phyloP scores from a whole-genome alignment of 2,113 vertebrate genomes.

The Tringa solitaria region DNA sequence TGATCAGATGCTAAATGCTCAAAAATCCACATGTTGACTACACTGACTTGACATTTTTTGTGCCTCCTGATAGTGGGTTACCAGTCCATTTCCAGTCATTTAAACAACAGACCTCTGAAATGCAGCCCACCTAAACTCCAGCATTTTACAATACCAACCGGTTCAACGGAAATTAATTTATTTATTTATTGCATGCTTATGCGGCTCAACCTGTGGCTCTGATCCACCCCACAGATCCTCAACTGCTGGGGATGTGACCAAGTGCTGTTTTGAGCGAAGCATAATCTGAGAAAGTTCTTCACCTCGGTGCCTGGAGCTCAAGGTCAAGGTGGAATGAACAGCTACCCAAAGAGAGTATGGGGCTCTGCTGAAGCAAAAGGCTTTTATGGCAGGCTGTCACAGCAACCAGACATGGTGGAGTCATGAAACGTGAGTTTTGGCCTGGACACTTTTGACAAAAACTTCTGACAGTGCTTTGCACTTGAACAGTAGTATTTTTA shows the following conservation, averaged over 20 bases:
- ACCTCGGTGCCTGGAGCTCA: neutral
- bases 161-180: neutral
- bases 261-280: neutral
- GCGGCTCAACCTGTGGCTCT: neutral
- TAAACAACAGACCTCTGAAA: neutral
- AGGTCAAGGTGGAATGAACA: neutral
- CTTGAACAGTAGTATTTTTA: neutral
- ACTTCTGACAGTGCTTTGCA: neutral
- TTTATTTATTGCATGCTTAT: neutral
- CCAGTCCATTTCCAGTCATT: neutral
- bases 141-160: fast-evolving
- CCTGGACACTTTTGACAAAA: neutral
- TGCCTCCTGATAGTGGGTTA: neutral
- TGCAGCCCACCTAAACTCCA: neutral
- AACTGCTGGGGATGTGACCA: neutral
- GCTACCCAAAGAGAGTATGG: neutral
- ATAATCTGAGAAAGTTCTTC: neutral
- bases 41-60: neutral
- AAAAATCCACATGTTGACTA: neutral
- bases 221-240: neutral
- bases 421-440: neutral
- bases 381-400: neutral
- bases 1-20: neutral
- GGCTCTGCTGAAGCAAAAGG: neutral
- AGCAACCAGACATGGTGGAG: neutral